Base-by-base conservation (phyloP, 1,140 invertebrate species). In the Drosophila lacteicornis region DNA sequence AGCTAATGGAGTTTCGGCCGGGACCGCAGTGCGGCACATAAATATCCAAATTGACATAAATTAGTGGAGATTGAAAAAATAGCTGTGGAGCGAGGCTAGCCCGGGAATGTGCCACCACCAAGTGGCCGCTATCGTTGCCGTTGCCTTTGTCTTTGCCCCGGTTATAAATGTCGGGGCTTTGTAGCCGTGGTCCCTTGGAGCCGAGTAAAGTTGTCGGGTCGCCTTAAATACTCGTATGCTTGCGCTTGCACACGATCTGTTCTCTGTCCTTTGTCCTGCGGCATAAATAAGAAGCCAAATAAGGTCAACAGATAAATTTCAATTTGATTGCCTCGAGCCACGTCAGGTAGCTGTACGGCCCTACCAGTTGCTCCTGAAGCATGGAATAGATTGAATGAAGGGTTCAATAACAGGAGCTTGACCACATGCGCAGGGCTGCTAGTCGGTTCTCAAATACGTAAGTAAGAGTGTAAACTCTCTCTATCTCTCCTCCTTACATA, bases 11-110 rank as follows among this genome's bases (percentile, higher is more conserved):
- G 75, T 77, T 69, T 60, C 55, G 30, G 40, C 38, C 55, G 56
- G 56, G 56, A 68, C 57, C 75, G 75, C 61, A 77, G 71, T 75
- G 71, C 71, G 61, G 46, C 62, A 77, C 75, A 77, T 78, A 78
- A 78, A 78, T 78, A 78, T 77, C 74, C 75, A 79, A 79, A 79
- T 79, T 79, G 76, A 78, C 76, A 79, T 79, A 79, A 79, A 79
- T 79, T 79, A 79, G 75, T 79, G 67, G 75, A 79, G 76, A 79
- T 79, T 78, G 75, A 73, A 79, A 79, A 79, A 73, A 79, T 71
- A 22, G 56, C 50, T 17, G 50, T 36, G 53, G 60, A 45, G 58
- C 36, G 42, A n/a, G 19, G n/a, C 7, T 9, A 25, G 25, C 19
- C 46, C 15, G 33, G 45, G 12, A 46, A 42, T 15, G 7, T 19